These are phyloP conservation scores for Phataginus tetradactyla DNA, from an alignment of 2,797 vertebrate genomes.

Conservation along the genomic window DNA sequence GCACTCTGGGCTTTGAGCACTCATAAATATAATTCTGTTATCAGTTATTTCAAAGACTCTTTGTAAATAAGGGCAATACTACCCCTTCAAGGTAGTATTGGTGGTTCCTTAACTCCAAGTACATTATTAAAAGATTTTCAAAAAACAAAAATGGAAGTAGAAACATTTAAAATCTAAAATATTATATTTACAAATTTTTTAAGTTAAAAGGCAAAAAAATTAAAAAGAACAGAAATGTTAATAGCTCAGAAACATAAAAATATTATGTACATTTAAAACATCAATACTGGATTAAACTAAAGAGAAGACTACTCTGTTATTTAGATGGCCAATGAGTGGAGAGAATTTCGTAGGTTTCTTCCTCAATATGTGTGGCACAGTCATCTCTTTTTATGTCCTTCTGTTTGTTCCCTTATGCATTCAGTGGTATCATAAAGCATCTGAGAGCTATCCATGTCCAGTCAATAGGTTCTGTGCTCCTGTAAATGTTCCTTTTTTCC, in stretches of 20 bases:
- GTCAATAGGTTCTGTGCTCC: constrained; percentile 23
- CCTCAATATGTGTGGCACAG: constrained; percentile 56
- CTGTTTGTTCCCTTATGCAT: constrained; percentile 2
- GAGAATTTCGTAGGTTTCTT: constrained; percentile 59
- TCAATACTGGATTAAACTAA: not conserved
- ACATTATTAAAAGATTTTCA: constrained; percentile 9
- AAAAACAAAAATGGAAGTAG: not conserved
- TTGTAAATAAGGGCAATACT: not conserved
- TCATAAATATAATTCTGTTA: not conserved
- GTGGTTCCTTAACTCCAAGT: not conserved
- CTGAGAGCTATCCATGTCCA: constrained; percentile 10
- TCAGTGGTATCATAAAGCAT: constrained; percentile 54
- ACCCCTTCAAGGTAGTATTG: not conserved
- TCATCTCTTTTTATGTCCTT: constrained; percentile 69
- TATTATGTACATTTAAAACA: not conserved
- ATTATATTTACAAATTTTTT: constrained; percentile 21
- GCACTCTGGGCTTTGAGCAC: not conserved
- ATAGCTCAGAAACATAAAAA: not conserved
- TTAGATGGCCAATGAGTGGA: constrained; percentile 56
- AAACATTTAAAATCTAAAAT: constrained; percentile 11
- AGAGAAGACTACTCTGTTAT: not conserved
- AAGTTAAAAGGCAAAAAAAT: constrained; percentile 22
- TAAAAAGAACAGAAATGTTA: not conserved
- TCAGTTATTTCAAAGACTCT: not conserved
- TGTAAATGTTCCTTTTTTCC: not conserved